Evolutionary conservation across 1,140 invertebrate species (phyloP), one percentile per base, ranked within the genome.

Genomic region (Drosophila miranda): DNA sequence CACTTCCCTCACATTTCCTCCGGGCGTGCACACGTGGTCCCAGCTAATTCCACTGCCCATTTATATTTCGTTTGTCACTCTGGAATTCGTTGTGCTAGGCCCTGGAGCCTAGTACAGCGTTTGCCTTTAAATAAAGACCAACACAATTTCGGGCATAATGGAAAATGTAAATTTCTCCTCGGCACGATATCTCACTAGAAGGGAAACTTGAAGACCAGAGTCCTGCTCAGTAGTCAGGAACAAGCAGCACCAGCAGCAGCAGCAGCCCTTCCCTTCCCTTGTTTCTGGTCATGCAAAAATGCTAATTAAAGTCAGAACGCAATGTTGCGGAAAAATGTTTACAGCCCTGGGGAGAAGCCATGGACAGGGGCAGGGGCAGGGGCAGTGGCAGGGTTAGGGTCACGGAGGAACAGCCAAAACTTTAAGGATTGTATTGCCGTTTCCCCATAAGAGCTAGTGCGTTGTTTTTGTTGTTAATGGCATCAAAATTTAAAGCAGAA

Each of bases 291-390:
- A 53, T 61, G 75, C 58, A 55, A 81, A 83, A 87, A 86, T 86
- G 82, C 82, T 86, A 86, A 87, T 86, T 86, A 87, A 87, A 88
- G 82, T 87, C 78, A 66, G 61, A 62, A 69, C 67, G 82, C 82
- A 87, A 87, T 87, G 82, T 78, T 62, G 83, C 61, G 82, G 74
- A 87, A 87, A 87, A 87, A 87, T 87, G 82, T 78, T 87, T 82
- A 56, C 83, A 71, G 57, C 74, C 72, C 41, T 26, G 23, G 41
- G 51, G 52, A 43, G 9, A 26, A 13, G 34, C 11, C 34, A 13
- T 38, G 16, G 23, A 21, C 34, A 26, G 30, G 38, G 19, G 41
- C 23, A 8, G n/a, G 46, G 55, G 14, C 6, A 30, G 49, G 5
- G 23, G 49, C 26, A 44, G 19, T 7, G 13, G 11, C 57, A 14